Evolutionary conservation across 2,113 vertebrate species (phyloP).

Genomic region (Pterocles orientalis): DNA sequence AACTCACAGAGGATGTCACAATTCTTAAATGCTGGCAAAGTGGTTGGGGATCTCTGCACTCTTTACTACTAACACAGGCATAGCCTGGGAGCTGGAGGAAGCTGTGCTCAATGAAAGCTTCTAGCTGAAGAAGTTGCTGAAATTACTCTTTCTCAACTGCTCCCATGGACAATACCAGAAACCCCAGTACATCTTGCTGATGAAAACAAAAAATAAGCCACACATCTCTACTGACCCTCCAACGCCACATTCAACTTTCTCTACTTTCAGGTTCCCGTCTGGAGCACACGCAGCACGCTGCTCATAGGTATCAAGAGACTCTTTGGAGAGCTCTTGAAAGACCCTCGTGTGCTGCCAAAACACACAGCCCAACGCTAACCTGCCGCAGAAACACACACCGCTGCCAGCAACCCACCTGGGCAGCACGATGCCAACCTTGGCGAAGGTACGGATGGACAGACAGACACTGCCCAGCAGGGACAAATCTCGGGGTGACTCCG

Average conservation of each 20-base stretch:
- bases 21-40: background rate
- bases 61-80: background rate
- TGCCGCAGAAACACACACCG: background rate
- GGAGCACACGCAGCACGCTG: accelerated
- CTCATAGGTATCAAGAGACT: accelerated
- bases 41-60: background rate
- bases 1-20: background rate
- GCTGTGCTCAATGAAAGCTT: background rate
- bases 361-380: background rate
- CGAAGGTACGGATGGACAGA: accelerated
- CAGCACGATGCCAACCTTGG: accelerated
- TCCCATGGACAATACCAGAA: background rate
- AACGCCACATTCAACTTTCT: background rate
- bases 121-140: background rate
- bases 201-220: background rate
- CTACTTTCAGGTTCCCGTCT: background rate
- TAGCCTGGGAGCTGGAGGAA: background rate
- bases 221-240: accelerated
- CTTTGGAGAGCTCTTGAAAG: background rate
- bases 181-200: background rate
- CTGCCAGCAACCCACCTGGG: accelerated
- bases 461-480: background rate
- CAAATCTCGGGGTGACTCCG: accelerated
- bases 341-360: background rate
- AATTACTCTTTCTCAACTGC: background rate